phyloP scores from a whole-genome alignment of 2,888 invertebrate species.

The Amblyjoppa fuscipennis region DNA sequence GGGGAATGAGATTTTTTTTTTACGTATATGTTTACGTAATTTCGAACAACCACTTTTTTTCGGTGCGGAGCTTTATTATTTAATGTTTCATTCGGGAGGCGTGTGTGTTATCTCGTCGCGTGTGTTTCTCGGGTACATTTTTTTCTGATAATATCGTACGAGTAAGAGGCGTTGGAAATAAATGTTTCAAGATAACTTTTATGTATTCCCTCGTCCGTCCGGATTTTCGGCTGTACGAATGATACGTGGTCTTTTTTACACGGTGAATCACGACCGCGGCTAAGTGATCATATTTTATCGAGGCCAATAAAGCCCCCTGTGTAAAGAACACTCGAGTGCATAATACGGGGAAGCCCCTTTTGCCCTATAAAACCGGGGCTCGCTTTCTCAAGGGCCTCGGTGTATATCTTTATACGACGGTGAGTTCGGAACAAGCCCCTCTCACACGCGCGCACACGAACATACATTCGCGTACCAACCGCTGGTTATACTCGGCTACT shows the following conservation, averaged over 20 bases:
- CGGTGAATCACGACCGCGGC: slow-evolving; percentile 52
- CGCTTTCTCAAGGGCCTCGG: slow-evolving; percentile 34
- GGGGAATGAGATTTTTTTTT: not conserved
- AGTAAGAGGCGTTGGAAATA: not conserved
- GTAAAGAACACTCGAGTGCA: slow-evolving; percentile 75
- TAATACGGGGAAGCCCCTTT: slow-evolving; percentile 69
- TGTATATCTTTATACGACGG: slow-evolving; percentile 35
- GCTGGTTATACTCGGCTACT: slow-evolving; percentile 14
- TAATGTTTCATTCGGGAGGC: not conserved
- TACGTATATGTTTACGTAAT: not conserved
- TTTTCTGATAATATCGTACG: not conserved
- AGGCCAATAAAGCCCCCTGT: slow-evolving; percentile 76
- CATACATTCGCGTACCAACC: slow-evolving; percentile 12
- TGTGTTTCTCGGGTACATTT: not conserved
- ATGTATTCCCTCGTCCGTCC: not conserved
- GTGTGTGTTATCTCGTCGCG: not conserved
- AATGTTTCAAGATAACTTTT: slow-evolving; percentile 3
- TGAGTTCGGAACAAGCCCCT: slow-evolving; percentile 15
- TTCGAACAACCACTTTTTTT: not conserved
- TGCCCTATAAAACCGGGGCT: slow-evolving; percentile 41
- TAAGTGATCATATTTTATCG: slow-evolving; percentile 80
- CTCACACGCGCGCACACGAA: not conserved
- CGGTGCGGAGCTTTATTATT: not conserved
- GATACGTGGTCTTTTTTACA: not conserved
- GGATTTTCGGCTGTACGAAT: not conserved